Base-by-base conservation (phyloP, 2,797 vertebrate genomes). In the Arnoldichthys spilopterus region DNA sequence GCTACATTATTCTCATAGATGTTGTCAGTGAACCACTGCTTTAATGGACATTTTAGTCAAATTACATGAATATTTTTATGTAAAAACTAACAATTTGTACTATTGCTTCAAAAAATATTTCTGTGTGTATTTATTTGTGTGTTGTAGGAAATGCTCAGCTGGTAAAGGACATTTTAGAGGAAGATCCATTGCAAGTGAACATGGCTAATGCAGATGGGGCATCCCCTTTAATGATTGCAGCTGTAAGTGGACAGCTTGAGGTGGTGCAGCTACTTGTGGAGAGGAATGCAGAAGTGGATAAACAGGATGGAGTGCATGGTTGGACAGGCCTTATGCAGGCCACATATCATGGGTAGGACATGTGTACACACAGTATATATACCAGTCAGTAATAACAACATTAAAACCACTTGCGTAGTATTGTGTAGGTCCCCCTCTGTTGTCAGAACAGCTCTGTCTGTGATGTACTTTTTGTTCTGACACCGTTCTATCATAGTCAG, bases 311-410 rank as follows among this genome's bases (percentile, higher is more conserved):
- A 0, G 92, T 96, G 32, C 98, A 99, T 2, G 97, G 97, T 22
- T 99, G 98, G 98, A 98, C 97, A 0, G 97, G 97, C 13, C 92
- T 99, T 64, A 99, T 99, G 98, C 98, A 99, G 88, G 98, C 98
- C 72, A 99, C 98, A 0, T 99, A 99, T 84, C 98, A 99, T 0
- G 97, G 98, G 98, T 99, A 86, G 86, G 85, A 58, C 13, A 30
- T 34, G n/a, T 37, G 34, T 37, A 49, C 15, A 24, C 3, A 43
- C 32, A 59, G 4, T 56, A 15, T 4, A 51, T 37, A 26, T 3
- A 22, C 4, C 4, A 4, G 45, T 1, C 13, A 66, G 6, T 13
- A 26, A 5, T 11, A 1, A 22, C 20, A 24, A 0, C 3, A 37
- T 37, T 37, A n/a, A n/a, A n/a, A n/a, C n/a, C n/a, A n/a, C n/a